Evolutionary conservation across 2,113 vertebrate genomes (phyloP).

Genomic region (Protobothrops flavoviridis): DNA sequence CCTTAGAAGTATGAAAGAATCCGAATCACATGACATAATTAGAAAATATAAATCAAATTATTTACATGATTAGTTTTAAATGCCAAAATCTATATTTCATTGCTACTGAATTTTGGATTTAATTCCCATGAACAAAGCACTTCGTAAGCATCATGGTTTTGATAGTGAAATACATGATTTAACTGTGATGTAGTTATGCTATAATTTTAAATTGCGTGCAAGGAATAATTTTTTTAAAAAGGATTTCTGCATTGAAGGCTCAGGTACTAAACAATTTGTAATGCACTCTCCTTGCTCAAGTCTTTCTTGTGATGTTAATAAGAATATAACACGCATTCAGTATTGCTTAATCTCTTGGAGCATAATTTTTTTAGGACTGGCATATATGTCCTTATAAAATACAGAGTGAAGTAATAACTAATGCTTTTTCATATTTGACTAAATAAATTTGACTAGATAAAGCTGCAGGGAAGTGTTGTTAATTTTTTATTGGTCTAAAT

Average conservation of each 20-base stretch:
- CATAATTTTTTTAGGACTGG: conserved; percentile 47
- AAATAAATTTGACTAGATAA: conserved; percentile 4
- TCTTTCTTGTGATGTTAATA: conserved; percentile 64
- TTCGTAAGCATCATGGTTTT: conserved; percentile 39
- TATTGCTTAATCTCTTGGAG: conserved; percentile 57
- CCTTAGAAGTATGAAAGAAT: background rate
- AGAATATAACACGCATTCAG: conserved; percentile 65
- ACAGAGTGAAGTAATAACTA: background rate
- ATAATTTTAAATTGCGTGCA: conserved; percentile 61
- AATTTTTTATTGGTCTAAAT: conserved; percentile 42
- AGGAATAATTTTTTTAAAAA: conserved; percentile 55
- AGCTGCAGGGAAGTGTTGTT: conserved; percentile 53
- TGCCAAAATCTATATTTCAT: background rate
- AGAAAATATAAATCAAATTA: background rate
- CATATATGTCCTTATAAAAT: conserved; percentile 32
- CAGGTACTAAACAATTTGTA: conserved; percentile 60
- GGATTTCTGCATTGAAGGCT: conserved; percentile 52
- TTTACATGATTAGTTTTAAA: background rate
- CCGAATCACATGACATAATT: background rate
- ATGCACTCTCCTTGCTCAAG: conserved; percentile 51
- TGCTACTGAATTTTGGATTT: conserved; percentile 10
- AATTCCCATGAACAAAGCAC: conserved; percentile 22
- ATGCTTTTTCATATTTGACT: background rate
- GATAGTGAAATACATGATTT: conserved; percentile 35
- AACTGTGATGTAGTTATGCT: conserved; percentile 46